phyloP scores from a whole-genome alignment of 2,113 vertebrate genomes.

The Furnarius figulus region DNA sequence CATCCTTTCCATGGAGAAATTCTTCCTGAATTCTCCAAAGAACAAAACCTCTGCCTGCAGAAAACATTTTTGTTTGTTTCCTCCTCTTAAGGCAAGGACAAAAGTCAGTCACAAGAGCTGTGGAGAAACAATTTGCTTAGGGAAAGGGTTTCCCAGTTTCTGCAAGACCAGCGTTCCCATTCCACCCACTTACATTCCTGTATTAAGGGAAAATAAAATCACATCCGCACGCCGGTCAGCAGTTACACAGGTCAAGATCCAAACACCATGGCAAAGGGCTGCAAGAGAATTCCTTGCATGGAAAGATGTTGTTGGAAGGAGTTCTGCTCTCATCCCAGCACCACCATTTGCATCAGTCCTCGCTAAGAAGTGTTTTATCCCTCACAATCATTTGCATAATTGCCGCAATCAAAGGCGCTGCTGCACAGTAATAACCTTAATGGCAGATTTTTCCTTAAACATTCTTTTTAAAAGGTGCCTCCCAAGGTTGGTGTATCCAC shows the following conservation, averaged over 20 bases:
- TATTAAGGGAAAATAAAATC: constrained; percentile 28
- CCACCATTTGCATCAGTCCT: background rate
- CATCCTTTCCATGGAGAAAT: background rate
- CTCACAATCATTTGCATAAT: constrained; percentile 57
- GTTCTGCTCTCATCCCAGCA: background rate
- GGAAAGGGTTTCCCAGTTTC: constrained; percentile 47
- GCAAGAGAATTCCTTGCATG: background rate
- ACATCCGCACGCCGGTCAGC: background rate
- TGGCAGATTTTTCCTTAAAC: constrained; percentile 46
- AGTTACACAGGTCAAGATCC: background rate
- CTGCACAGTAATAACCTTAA: constrained; percentile 48
- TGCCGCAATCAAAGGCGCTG: constrained; percentile 47
- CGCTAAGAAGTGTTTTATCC: constrained; percentile 13
- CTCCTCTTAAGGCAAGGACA: constrained; percentile 6
- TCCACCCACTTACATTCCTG: constrained; percentile 62
- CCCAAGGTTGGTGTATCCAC: background rate
- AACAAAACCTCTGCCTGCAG: background rate
- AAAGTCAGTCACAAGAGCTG: constrained; percentile 21
- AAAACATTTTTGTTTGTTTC: constrained; percentile 40
- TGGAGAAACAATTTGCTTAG: constrained; percentile 35
- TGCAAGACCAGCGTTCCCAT: constrained; percentile 59
- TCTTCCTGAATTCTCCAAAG: background rate
- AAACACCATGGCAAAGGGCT: background rate
- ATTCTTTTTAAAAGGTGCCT: background rate
- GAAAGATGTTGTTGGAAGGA: background rate